Base-by-base conservation (phyloP, 2,797 vertebrate genomes). In the Chelmon rostratus region DNA sequence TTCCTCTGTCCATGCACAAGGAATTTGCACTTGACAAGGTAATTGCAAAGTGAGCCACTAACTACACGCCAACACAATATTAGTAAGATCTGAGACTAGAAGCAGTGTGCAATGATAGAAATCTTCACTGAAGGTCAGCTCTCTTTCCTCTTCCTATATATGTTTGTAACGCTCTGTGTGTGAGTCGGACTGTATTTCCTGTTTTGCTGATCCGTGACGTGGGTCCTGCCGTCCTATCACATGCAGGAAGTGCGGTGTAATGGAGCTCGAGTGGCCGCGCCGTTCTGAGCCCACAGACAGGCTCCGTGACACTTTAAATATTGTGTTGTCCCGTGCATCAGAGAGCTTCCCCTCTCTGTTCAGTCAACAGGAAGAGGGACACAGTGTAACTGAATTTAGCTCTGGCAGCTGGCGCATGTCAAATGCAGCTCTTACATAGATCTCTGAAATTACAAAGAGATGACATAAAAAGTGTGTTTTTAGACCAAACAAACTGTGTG, bases 121-220 rank as follows among this genome's bases (percentile, higher is more conserved):
- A 7, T 62, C 3, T 63, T 7, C 12, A 8, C 12, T 46, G 35
- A 75, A 42, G 21, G 46, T 37, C 23, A 52, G 64, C 37, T 49
- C 44, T 44, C 8, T 11, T 54, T 69, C 44, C 49, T 80, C 66
- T 59, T 31, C 16, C 73, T 28, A 9, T 25, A 9, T 25, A 23
- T 58, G 21, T 37, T 6, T n/a, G 15, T 38, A 35, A 19, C 19
- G 31, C 37, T 40, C 28, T 73, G 35, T 50, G 52, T 66, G 28
- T 16, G 15, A 31, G 18, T 47, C 21, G 25, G 52, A 40, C n/a
- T 59, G 31, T 8, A 25, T 16, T 81, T 89, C 81, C 86, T 86
- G 74, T 79, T 78, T 65, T 69, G 16, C 46, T 23, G 6, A 72
- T 49, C 21, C 8, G 33, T 82, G 76, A 84, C 57, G 67, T 72